Base-by-base conservation (phyloP, 2,113 vertebrate species). In the Hippoglossus stenolepis region DNA sequence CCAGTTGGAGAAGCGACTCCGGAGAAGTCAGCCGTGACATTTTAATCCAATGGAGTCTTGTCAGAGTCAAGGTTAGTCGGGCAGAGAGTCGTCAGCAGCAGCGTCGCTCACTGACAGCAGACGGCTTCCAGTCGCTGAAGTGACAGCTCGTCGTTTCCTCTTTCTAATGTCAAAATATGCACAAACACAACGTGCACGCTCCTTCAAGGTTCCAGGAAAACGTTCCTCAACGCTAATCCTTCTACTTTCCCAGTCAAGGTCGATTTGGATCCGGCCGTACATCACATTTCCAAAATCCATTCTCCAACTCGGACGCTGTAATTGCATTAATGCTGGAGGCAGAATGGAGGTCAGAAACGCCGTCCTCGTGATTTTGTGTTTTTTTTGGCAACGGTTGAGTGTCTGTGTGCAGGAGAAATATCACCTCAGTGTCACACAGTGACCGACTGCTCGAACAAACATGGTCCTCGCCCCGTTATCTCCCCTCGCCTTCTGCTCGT, bases 231-330 rank as follows among this genome's bases (percentile, higher is more conserved):
- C 38, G 26, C 63, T 85, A 89, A 90, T 86, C 88, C 82, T 35
- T 43, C 87, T 73, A 45, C 83, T 53, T 87, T 86, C 82, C 79
- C 83, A 83, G 85, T 86, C 84, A 88, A 86, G 89, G 85, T 86
- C 75, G 56, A 74, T 87, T 86, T 75, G 83, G 73, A 87, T 90
- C 74, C 76, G 70, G 61, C 83, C 24, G 49, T 62, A 81, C 76
- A 66, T 89, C 72, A 64, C 73, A 3, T 57, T 59, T 71, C 43
- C 67, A 49, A 72, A 83, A 86, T 78, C 75, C 84, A 59, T 31
- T 73, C 45, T 65, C 38, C 23, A 8, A 58, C 54, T 63, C 12
- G 47, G 70, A 63, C 15, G 67, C 73, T 57, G 57, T 87, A 80
- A 87, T 88, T 88, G 72, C 80, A 45, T 76, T 86, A 83, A 78